Base-by-base conservation (phyloP, 2,888 invertebrate genomes). In the Ochlodes sylvanus region DNA sequence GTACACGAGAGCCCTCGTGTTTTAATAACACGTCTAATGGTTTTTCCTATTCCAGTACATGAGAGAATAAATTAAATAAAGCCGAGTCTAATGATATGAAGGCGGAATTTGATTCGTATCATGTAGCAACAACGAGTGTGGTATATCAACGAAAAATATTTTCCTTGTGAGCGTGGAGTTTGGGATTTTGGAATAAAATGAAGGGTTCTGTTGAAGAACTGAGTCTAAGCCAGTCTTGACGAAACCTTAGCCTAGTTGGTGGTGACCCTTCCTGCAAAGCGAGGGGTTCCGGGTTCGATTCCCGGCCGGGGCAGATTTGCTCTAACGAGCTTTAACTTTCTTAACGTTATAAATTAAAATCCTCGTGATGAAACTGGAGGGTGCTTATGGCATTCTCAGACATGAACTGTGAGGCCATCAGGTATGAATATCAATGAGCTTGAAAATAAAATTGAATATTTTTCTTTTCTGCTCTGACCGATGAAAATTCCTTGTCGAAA, bases 401-500 rank as follows among this genome's bases (percentile, higher is more conserved):
- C 54, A 52, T 66, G 66, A 66, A 65, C 57, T 65, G 57, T 15
- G 65, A 27, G 15, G 44, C 41, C 38, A 44, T 32, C 64, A 50
- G 38, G 65, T 64, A 58, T 73, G 73, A 73, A 72, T 73, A 62
- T 71, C 64, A 72, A 72, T 72, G 70, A 72, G 73, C 42, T 41
- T 50, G 58, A 54, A 72, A 73, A 65, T 72, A 62, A 60, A 71
- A 71, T 72, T 61, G 42, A 67, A 70, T 72, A 69, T 72, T 69
- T 70, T 69, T 56, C 55, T 14, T 32, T 68, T 9, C 38, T 61
- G 56, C 32, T 55, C 57, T 66, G 54, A 57, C 61, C 44, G 56
- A 68, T 56, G 56, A 57, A 54, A 65, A 66, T 71, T 57, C 52
- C 21, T 56, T 44, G 55, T 56, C 9, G 52, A 58, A 38, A n/a